Evolutionary conservation across 2,113 vertebrate genomes (phyloP), one percentile per base, ranked within the genome.

Genomic region (Notothenia coriiceps): DNA sequence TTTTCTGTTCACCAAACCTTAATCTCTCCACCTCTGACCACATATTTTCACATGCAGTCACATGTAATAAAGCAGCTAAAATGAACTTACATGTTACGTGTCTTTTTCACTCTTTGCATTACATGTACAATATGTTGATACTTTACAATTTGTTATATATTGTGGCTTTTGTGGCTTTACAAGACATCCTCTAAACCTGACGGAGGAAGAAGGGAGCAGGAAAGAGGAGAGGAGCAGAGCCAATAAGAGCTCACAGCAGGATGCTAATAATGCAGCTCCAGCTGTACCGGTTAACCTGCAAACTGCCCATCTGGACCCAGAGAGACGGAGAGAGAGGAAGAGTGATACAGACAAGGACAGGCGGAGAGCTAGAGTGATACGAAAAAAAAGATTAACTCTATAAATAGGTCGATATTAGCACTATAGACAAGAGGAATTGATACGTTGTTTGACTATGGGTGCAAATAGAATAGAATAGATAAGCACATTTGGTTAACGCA

Each of bases 261-360:
- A 96, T 94, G 96, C 97, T 98, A 98, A 99, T 98, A 99, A 98
- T 97, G 96, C 96, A 94, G 95, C 96, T 98, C 98, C 98, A 99
- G 98, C 97, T 99, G 98, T 97, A 98, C 96, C 96, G 96, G 97
- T 98, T 98, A 98, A 99, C 98, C 97, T 98, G 97, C 97, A 98
- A 97, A 98, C 97, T 97, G 97, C 96, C 98, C 98, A 98, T 98
- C 97, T 98, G 98, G 97, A 98, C 97, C 97, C 97, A 95, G 92
- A 95, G 96, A 97, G 96, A 94, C 90, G 90, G 93, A 89, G 90
- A 92, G 91, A 95, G 94, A 92, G 35, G 25, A 49, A 72, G 85
- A 89, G 86, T 86, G 87, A 87, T 87, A 88, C 86, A 92, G 89
- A 82, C 74, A 84, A 80, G 88, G 62, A 79, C 85, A 65, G 59